These are phyloP conservation scores for Coilia nasus DNA, from an alignment of 2,797 vertebrate genomes.

Conservation along the genomic window DNA sequence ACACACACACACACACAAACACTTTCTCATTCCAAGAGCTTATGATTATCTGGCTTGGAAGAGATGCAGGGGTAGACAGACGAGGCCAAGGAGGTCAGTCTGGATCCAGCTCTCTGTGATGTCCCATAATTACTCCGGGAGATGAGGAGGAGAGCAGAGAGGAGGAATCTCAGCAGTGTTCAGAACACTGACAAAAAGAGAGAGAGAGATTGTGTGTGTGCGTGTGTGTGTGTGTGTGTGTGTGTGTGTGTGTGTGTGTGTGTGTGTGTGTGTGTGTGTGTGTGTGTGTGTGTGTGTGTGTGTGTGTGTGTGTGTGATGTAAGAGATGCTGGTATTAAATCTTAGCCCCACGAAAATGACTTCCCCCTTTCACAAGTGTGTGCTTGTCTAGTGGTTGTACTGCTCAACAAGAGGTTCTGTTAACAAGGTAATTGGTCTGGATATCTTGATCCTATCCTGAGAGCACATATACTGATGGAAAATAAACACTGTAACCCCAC, in stretches of 20 bases:
- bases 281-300: no score
- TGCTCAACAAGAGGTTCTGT: no score
- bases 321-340: neutral
- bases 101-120: neutral
- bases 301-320: neutral
- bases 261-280: no score
- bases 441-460: no score
- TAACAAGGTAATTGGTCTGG: neutral
- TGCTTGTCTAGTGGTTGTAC: neutral
- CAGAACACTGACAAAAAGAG: no score
- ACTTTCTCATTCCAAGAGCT: neutral
- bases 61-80: no score
- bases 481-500: neutral
- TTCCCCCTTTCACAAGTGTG: neutral
- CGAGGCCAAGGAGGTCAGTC: neutral
- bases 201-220: no score
- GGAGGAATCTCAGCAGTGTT: neutral
- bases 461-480: neutral
- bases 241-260: no score
- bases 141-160: neutral
- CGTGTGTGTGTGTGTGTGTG: no score
- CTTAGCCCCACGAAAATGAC: neutral
- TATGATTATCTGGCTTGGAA: neutral
- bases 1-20: constrained; percentile 12
- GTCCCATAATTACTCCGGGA: neutral